These are phyloP conservation scores for Narcine bancroftii DNA, from an alignment of 2,113 vertebrate genomes.

Conservation along the genomic window DNA sequence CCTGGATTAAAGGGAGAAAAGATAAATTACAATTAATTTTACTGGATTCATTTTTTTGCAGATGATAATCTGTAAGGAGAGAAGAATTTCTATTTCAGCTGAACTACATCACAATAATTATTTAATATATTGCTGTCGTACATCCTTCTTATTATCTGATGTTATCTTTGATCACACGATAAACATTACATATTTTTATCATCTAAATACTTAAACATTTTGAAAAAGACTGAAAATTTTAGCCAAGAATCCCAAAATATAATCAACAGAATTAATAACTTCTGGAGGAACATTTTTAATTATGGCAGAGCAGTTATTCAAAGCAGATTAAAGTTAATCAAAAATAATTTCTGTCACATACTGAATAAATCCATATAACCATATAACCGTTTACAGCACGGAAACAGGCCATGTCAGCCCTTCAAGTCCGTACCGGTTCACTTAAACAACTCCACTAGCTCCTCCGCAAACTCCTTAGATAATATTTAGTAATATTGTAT, in stretches of 20 bases:
- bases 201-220: not conserved
- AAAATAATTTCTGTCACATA: not conserved
- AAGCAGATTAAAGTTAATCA: not conserved
- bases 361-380: no score
- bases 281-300: not conserved
- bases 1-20: not conserved
- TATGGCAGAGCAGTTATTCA: not conserved
- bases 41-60: not conserved
- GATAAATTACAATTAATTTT: conserved; percentile 4
- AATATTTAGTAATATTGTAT: not conserved
- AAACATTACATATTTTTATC: not conserved
- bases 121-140: not conserved
- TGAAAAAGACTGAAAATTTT: not conserved
- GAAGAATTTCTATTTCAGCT: not conserved
- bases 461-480: no score
- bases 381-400: no score
- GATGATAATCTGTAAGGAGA: not conserved
- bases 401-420: no score
- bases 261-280: not conserved
- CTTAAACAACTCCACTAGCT: no score
- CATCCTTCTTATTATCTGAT: not conserved
- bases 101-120: not conserved
- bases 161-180: not conserved
- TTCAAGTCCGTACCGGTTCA: no score
- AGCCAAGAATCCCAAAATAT: not conserved